Evolutionary conservation across 1,140 invertebrate genomes (phyloP).

Genomic region (Drosophila guanche): DNA sequence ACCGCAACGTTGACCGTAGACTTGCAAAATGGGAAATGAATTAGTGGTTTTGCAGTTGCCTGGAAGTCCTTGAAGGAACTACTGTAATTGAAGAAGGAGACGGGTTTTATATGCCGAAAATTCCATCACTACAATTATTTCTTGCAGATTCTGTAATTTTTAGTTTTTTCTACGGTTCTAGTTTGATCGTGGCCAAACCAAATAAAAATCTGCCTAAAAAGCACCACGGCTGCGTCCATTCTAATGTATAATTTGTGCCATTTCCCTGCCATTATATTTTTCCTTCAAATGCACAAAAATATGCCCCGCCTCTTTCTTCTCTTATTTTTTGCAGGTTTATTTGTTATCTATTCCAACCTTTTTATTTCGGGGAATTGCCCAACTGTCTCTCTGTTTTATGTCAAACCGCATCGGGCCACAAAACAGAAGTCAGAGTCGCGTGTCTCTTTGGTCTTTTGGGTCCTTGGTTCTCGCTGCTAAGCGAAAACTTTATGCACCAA

Average conservation of each 20-base stretch:
- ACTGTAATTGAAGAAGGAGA: conserved; percentile 13
- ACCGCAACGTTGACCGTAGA: conserved; percentile 25
- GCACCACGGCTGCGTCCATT: too few relatives aligned
- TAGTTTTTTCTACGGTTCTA: too few relatives aligned
- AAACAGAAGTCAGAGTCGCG: conserved; percentile 52
- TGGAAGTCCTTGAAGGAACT: neutral
- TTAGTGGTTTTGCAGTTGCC: conserved; percentile 2
- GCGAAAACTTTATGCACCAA: conserved; percentile 80
- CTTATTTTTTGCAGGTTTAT: conserved; percentile 4
- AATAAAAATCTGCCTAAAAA: too few relatives aligned
- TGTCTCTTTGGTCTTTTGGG: conserved; percentile 29
- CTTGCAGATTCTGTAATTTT: too few relatives aligned
- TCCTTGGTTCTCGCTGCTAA: conserved; percentile 57
- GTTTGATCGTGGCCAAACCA: too few relatives aligned
- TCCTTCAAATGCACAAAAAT: too few relatives aligned
- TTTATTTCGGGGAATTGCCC: conserved; percentile 3
- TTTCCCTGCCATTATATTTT: too few relatives aligned
- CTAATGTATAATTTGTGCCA: too few relatives aligned
- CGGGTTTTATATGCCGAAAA: too few relatives aligned
- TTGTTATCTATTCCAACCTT: conserved; percentile 15
- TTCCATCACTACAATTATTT: too few relatives aligned
- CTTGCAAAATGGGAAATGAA: conserved; percentile 25
- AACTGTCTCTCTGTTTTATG: conserved; percentile 52
- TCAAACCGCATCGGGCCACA: conserved; percentile 59
- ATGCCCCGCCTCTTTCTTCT: too few relatives aligned